Conservation (phyloP, 1,140 invertebrate genomes). For the Ctenoplectra terminalis region DNA sequence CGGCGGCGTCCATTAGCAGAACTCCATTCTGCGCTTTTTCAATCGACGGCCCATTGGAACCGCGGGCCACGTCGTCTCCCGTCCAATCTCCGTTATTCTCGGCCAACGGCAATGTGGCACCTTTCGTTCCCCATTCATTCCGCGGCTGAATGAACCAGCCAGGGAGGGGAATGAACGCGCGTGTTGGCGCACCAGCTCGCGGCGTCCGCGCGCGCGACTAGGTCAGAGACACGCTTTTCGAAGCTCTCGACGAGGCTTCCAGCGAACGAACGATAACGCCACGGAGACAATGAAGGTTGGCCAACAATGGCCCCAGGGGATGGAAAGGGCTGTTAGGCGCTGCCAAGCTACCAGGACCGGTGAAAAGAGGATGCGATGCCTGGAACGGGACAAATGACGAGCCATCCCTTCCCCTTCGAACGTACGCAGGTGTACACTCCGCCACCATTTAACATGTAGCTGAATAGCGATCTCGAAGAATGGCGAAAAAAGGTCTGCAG, state of each 20-base stretch:
- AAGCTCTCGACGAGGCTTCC: conserved; percentile 1
- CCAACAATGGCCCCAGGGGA: conserved; percentile 64
- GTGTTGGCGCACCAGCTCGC: not conserved
- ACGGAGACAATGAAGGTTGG: conserved; percentile 61
- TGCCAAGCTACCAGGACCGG: conserved; percentile 30
- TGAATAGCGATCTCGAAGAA: conserved; percentile 73
- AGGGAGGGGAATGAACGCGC: not conserved
- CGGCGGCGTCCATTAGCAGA: conserved; percentile 26
- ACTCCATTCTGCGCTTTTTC: conserved; percentile 31
- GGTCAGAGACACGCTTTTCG: conserved; percentile 36
- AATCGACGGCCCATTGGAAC: conserved; percentile 40
- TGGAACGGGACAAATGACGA: conserved; percentile 67
- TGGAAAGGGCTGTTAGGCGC: conserved; percentile 59
- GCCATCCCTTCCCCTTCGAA: not conserved
- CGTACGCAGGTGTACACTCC: conserved; percentile 55
- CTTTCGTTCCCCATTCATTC: conserved; percentile 50
- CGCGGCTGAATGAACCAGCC: conserved; percentile 27
- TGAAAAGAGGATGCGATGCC: conserved; percentile 49
- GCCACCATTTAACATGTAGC: conserved; percentile 71
- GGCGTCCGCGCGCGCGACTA: conserved; percentile 30
- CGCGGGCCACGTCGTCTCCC: conserved; percentile 5
- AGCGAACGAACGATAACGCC: conserved; percentile 42
- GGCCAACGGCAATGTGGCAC: conserved; percentile 46
- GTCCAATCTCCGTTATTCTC: conserved; percentile 53
- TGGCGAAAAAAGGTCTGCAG: conserved; percentile 50